Conservation (phyloP, 2,113 vertebrate species). For the Saccopteryx bilineata region DNA sequence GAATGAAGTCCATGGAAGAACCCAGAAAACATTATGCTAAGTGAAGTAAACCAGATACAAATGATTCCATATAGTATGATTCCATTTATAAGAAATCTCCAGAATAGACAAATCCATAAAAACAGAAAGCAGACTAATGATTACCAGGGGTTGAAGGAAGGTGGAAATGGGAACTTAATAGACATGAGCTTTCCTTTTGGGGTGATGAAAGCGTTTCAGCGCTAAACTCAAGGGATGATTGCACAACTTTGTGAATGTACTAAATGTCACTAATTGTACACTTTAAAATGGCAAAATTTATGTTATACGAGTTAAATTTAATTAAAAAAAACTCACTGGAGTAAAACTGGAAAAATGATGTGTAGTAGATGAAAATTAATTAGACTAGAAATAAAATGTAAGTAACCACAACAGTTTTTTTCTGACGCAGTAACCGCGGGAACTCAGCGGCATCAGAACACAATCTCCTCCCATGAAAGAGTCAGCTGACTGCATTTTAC, state of each 20-base stretch:
- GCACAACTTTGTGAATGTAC: not conserved
- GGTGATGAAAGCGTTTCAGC: not conserved
- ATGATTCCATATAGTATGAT: not conserved
- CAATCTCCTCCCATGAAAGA: not conserved
- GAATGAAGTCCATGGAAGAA: not conserved
- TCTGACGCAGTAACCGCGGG: not conserved
- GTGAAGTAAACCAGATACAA: conserved; percentile 7
- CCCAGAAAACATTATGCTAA: not conserved
- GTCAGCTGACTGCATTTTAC: not conserved
- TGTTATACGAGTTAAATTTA: not conserved
- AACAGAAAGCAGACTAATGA: not conserved
- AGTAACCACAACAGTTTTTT: conserved; percentile 33
- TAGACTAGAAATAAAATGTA: conserved; percentile 23
- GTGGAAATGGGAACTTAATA: not conserved
- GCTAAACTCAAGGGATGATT: not conserved
- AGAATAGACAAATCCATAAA: not conserved
- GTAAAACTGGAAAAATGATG: not conserved
- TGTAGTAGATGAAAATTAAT: not conserved
- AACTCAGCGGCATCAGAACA: not conserved
- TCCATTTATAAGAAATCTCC: not conserved
- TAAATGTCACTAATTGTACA: not conserved
- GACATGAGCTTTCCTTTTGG: not conserved
- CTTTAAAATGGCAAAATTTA: not conserved
- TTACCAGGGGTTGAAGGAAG: not conserved
- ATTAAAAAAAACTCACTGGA: not conserved